Evolutionary conservation across 2,113 vertebrate species (phyloP).

Genomic region (Leptodactylus fuscus): DNA sequence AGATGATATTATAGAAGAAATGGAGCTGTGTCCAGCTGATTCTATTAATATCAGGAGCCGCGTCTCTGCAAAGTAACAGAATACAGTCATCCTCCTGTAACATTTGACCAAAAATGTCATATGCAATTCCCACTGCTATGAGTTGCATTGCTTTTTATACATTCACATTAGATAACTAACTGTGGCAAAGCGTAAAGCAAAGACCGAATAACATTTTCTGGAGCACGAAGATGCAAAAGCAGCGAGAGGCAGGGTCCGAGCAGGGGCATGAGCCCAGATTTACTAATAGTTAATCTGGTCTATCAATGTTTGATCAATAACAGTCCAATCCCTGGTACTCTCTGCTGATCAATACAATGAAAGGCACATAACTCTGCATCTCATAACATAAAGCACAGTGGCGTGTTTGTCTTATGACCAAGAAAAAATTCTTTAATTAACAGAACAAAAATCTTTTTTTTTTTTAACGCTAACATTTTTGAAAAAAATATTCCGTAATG

Average conservation of each 20-base stretch:
- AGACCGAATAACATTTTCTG: neutral
- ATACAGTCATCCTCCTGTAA: conserved; percentile 5
- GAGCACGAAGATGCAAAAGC: neutral
- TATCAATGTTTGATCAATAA: too few species aligned
- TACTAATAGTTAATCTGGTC: too few species aligned
- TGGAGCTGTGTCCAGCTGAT: conserved; percentile 49
- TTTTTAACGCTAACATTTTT: too few species aligned
- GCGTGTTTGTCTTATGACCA: too few species aligned
- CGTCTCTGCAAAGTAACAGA: conserved; percentile 20
- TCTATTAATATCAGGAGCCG: conserved; percentile 43
- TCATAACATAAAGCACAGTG: too few species aligned
- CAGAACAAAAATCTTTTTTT: too few species aligned
- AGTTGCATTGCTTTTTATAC: neutral
- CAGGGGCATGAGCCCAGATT: too few species aligned
- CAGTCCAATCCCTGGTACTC: too few species aligned
- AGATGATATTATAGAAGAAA: conserved; percentile 47
- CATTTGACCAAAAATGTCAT: conserved; percentile 27
- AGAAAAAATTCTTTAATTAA: too few species aligned
- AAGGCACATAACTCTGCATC: too few species aligned
- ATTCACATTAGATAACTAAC: neutral
- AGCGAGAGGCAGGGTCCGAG: neutral
- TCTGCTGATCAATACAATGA: too few species aligned
- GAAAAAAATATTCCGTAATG: neutral
- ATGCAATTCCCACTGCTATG: conserved; percentile 17
- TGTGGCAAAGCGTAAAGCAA: neutral